These are phyloP conservation scores for Notiomystis cincta DNA, from an alignment of 2,113 vertebrate species.

Conservation along the genomic window DNA sequence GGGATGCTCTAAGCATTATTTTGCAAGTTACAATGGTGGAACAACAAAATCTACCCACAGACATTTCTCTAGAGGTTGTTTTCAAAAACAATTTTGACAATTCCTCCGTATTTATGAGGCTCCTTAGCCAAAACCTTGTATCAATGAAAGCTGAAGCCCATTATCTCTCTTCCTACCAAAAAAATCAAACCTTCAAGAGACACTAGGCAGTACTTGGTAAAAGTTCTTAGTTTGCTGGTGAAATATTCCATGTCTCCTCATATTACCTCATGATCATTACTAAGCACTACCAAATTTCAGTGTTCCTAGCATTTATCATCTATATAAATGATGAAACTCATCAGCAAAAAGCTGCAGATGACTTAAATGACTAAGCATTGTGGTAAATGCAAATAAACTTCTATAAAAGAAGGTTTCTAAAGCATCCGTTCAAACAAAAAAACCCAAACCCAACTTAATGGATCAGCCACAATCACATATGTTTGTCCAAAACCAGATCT, in stretches of 20 bases:
- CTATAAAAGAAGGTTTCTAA: not conserved
- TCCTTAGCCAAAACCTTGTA: not conserved
- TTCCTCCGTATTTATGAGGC: not conserved
- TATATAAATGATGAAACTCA: not conserved
- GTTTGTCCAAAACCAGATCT: conserved; percentile 45
- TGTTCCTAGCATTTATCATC: not conserved
- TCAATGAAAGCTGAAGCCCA: not conserved
- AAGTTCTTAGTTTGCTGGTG: not conserved
- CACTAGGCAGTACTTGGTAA: not conserved
- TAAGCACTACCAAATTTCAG: not conserved
- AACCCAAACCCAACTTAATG: not conserved
- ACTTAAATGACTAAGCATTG: not conserved
- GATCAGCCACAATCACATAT: not conserved
- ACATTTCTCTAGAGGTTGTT: not conserved
- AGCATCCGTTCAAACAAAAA: not conserved
- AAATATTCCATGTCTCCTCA: conserved; percentile 24
- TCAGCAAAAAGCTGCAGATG: not conserved
- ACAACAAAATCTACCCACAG: not conserved
- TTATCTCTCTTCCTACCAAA: not conserved
- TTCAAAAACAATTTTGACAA: not conserved
- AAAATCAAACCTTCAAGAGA: not conserved
- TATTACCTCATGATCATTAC: not conserved
- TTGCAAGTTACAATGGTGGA: not conserved
- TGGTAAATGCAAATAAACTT: not conserved
- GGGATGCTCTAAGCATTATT: not conserved